phyloP scores from a whole-genome alignment of 2,113 vertebrate genomes.

The Smithornis capensis region DNA sequence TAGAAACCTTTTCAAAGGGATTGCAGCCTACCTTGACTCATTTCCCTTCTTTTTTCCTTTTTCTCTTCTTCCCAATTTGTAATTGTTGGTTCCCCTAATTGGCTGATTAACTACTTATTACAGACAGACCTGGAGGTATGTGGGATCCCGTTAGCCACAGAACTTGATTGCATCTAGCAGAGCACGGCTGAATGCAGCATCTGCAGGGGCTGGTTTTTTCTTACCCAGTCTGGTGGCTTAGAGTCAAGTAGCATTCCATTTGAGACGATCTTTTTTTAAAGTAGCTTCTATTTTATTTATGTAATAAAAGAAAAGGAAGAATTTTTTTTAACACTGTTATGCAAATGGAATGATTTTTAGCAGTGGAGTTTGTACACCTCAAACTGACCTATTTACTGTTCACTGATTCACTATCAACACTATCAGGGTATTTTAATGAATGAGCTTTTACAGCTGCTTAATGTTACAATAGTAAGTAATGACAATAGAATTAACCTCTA shows the following conservation, averaged over 20 bases:
- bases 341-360: neutral
- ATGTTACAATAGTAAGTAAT: neutral
- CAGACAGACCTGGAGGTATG: constrained; percentile 40
- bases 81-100: constrained; percentile 74
- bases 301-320: neutral
- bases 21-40: constrained; percentile 71
- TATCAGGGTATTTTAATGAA: neutral
- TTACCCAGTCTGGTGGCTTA: neutral
- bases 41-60: constrained; percentile 55
- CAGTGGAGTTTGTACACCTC: neutral
- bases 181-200: constrained; percentile 32
- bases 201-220: neutral
- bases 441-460: neutral
- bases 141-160: neutral
- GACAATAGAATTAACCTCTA: constrained; percentile 2
- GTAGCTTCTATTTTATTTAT: neutral
- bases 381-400: neutral
- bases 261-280: neutral
- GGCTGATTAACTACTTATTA: constrained; percentile 72
- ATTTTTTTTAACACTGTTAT: neutral
- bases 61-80: constrained; percentile 56
- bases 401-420: neutral
- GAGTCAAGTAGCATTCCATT: neutral
- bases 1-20: constrained; percentile 68
- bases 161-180: constrained; percentile 11